phyloP scores from a whole-genome alignment of 37 sponge, comb jelly and placozoan genomes.

The Aphrocallistes beatrix region DNA sequence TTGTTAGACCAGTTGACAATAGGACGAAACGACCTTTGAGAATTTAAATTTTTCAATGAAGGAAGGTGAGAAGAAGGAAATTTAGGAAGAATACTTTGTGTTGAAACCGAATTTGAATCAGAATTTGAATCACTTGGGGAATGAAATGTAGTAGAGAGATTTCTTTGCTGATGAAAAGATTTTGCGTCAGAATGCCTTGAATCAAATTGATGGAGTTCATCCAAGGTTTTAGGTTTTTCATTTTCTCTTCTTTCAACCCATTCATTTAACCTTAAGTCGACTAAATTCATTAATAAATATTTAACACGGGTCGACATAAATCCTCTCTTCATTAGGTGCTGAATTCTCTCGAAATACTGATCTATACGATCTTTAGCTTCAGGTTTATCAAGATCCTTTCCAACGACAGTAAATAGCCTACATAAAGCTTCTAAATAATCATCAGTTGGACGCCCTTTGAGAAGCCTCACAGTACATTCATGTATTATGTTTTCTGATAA shows the following conservation, averaged over 20 bases:
- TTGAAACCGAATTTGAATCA: not conserved
- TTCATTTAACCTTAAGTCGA: not conserved
- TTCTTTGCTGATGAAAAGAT: not conserved
- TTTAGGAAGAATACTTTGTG: not conserved
- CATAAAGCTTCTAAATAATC: not conserved
- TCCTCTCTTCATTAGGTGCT: conserved; percentile 6
- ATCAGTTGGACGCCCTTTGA: conserved; percentile 2
- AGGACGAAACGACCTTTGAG: not conserved
- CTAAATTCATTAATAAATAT: not conserved
- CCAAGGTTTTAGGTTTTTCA: not conserved
- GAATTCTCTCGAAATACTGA: conserved; percentile 18
- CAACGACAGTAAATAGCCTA: conserved; percentile 1
- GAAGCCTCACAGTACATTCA: not conserved
- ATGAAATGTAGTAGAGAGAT: not conserved
- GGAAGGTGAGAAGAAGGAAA: not conserved
- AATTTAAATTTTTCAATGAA: not conserved
- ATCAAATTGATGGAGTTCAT: not conserved
- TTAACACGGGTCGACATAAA: conserved; percentile 2
- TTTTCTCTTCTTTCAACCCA: not conserved
- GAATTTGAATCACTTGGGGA: not conserved
- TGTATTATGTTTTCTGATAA: not conserved
- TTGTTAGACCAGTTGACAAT: not conserved
- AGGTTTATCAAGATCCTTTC: not conserved
- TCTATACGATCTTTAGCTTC: conserved; percentile 13
- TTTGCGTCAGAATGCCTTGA: not conserved